A percentile compares a stretch with the other conserved stretches of the same genome.
Conservation (phyloP, 2,888 invertebrate species). For the Chrysotoxum bicinctum region DNA sequence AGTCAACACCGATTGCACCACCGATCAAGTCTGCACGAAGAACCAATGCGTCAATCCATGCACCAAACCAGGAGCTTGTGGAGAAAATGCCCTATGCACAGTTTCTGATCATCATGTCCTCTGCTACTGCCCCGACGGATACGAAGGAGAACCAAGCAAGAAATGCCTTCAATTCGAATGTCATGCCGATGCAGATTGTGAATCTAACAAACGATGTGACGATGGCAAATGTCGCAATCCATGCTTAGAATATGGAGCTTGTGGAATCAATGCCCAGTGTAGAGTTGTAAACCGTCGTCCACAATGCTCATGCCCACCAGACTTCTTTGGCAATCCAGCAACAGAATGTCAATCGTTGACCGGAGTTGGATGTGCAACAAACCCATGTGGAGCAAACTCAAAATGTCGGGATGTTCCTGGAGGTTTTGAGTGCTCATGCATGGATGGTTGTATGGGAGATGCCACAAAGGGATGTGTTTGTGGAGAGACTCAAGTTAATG, state of each 20-base stretch:
- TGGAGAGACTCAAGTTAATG: slow-evolving; percentile 85
- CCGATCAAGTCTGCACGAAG: slow-evolving; percentile 88
- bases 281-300: slow-evolving; percentile 89
- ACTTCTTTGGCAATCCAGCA: slow-evolving; percentile 87
- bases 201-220: slow-evolving; percentile 89
- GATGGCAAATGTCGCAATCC: slow-evolving; percentile 91
- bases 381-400: slow-evolving; percentile 92
- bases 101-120: slow-evolving; percentile 91
- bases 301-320: slow-evolving; percentile 89
- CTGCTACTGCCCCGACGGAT: slow-evolving; percentile 94
- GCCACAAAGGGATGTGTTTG: slow-evolving; percentile 91
- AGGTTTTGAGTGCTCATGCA: slow-evolving; percentile 92
- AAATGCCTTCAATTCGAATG: slow-evolving; percentile 91
- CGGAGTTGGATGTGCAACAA: slow-evolving; percentile 88
- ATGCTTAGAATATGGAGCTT: slow-evolving; percentile 88
- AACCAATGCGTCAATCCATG: slow-evolving; percentile 89
- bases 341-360: slow-evolving; percentile 87
- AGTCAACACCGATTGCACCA: slow-evolving; percentile 89
- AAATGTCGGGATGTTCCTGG: slow-evolving; percentile 89
- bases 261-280: slow-evolving; percentile 93
- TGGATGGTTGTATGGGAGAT: slow-evolving; percentile 91
- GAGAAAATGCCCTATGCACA: slow-evolving; percentile 90
- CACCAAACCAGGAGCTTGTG: slow-evolving; percentile 86
- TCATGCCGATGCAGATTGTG: slow-evolving; percentile 88
- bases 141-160: slow-evolving; percentile 89